phyloP scores from a whole-genome alignment of 2,888 invertebrate genomes.

The Drosophila helvetica region DNA sequence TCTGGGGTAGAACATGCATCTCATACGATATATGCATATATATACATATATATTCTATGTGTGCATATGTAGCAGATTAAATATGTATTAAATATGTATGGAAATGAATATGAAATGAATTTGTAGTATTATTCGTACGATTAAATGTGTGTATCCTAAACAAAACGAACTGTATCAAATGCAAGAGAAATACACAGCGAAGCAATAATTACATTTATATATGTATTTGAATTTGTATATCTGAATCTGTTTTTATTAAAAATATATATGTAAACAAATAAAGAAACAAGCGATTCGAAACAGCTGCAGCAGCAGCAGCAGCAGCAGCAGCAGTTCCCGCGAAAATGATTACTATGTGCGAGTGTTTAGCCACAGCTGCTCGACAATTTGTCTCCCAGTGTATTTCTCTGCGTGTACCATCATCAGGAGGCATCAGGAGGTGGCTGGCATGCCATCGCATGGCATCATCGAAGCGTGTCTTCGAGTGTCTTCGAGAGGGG shows the following conservation, averaged over 20 bases:
- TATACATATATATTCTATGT: no score
- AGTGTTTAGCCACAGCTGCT: constrained; percentile 11
- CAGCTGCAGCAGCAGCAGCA: constrained; percentile 52
- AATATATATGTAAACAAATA: constrained; percentile 12
- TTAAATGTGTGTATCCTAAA: constrained; percentile 8
- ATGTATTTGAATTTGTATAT: neutral
- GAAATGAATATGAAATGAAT: constrained; percentile 49
- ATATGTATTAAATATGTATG: constrained; percentile 17
- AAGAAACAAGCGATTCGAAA: constrained; percentile 7
- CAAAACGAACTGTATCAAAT: constrained; percentile 21
- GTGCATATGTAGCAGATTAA: constrained; percentile 3
- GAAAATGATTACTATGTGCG: neutral
- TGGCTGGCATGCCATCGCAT: neutral
- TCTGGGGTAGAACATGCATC: constrained; percentile 23
- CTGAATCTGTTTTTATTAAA: constrained; percentile 3
- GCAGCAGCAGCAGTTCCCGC: constrained; percentile 13
- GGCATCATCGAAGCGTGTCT: constrained; percentile 44
- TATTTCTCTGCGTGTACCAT: neutral
- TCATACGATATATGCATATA: constrained; percentile 13
- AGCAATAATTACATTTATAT: neutral
- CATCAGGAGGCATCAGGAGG: constrained; percentile 2
- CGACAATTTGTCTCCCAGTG: neutral
- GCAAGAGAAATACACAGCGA: constrained; percentile 15
- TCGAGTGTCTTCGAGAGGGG: constrained; percentile 29
- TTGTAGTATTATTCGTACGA: constrained; percentile 59